Base-by-base conservation (phyloP, 2,113 vertebrate genomes). In the Onychostoma macrolepis region DNA sequence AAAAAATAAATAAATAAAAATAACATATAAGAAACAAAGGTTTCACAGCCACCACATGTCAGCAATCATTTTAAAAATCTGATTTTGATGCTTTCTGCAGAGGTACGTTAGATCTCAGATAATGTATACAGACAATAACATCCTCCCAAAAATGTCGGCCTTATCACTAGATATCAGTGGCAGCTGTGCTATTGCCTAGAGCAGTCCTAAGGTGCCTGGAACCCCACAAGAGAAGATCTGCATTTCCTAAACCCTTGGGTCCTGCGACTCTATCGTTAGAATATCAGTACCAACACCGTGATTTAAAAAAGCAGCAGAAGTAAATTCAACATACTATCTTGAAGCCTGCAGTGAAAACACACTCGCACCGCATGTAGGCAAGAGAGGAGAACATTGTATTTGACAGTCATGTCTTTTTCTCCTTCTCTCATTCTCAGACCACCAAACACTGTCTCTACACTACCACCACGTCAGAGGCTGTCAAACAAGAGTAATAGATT, bases 321-420 rank as follows among this genome's bases (percentile, higher is more conserved):
- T 41, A 80, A 88, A 28, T 53, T 53, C 72, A 77, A 80, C 80
- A 84, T 48, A 85, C 76, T 61, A 45, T 78, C 21, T 24, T 48
- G 84, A 82, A 58, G 41, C 85, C 84, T 89, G 85, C 87, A 81
- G 50, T 87, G 67, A 72, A 84, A 82, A 30, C 65, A 43, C 78
- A 71, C 21, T 7, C 53, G 69, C 76, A 48, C 77, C 53, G 75
- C 83, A 82, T 11, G 36, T 38, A 74, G 84, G 43, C 77, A 81
- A 76, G 41, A 45, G 50, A 79, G 15, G 24, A 36, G 17, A 21
- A 12, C 65, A 30, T 38, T 11, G 21, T 61, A 24, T 53, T 9
- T 83, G 6, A 48, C 78, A 75, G 71, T 6, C 41, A 43, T 6
- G 43, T 41, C 17, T 38, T 26, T 58, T 50, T 45, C 78, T 43